These are phyloP conservation scores for Eudasyphora cyanicolor DNA, from an alignment of 2,888 invertebrate species.

Conservation along the genomic window DNA sequence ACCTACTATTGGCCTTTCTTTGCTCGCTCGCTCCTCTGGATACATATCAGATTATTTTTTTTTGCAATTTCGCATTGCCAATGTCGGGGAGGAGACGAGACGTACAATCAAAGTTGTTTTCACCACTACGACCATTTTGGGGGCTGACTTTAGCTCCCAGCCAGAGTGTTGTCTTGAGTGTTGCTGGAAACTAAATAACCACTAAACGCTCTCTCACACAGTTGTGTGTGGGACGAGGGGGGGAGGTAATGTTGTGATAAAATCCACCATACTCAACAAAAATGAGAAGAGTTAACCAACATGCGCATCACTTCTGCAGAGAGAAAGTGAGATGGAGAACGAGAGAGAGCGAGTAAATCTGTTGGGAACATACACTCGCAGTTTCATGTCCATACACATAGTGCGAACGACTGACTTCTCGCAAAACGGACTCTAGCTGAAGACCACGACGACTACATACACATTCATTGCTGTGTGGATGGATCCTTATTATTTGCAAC, in stretches of 20 bases:
- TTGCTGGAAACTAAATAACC: conserved; percentile 23
- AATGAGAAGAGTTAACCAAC: conserved; percentile 6
- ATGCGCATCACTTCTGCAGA: conserved; percentile 47
- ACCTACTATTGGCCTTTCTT: conserved; percentile 11
- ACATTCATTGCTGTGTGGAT: conserved; percentile 55
- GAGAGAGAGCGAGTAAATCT: conserved; percentile 2
- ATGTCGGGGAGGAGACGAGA: conserved; percentile 32
- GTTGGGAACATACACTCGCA: conserved; percentile 45
- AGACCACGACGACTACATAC: conserved; percentile 47
- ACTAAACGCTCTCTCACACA: not conserved
- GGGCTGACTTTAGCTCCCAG: not conserved
- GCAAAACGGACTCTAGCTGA: not conserved
- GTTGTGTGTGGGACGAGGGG: too few species aligned
- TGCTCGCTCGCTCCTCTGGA: too few species aligned
- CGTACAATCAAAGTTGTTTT: conserved; percentile 14
- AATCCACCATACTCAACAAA: too few species aligned
- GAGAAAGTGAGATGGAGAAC: conserved; percentile 7
- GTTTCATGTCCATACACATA: conserved; percentile 26
- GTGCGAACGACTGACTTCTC: not conserved
- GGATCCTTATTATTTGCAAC: conserved; percentile 56
- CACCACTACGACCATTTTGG: not conserved
- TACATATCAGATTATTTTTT: conserved; percentile 28
- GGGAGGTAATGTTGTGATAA: too few species aligned
- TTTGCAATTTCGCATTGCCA: conserved; percentile 18
- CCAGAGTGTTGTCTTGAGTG: not conserved